Evolutionary conservation across 1,140 invertebrate genomes (phyloP), one percentile per base, ranked within the genome.

Genomic region (Dysdera silvatica): DNA sequence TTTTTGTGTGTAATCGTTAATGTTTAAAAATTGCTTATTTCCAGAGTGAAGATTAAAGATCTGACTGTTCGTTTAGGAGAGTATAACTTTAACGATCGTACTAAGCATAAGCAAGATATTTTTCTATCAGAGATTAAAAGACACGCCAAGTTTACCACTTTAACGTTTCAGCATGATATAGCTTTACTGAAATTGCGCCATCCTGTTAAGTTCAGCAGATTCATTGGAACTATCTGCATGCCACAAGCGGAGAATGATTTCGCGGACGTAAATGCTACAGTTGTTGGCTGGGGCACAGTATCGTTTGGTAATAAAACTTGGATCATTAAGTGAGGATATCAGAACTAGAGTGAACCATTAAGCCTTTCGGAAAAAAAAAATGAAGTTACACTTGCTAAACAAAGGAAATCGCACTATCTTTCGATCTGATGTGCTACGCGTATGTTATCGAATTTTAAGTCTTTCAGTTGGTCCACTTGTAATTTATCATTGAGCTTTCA

Each of bases 241-340:
- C 74, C 74, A 0, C 18, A 26, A 29, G 18, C 12, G 1, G 58
- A 43, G 12, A 33, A 61, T 16, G 55, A 59, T 37, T 65, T 47
- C 16, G 53, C 65, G 7, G 58, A 62, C 24, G 58, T 32, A 26
- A 56, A 58, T 31, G 68, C 61, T 12, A 68, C 60, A 3, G 70
- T 71, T 12, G 63, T 91, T 85, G 85, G 85, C 53, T 87, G 85
- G 85, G 85, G 86, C 24, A 80, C 80, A 0, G 71, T 74, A 4
- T 78, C 75, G 26, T 80, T 78, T 56, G 70, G 71, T 71, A 61
- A 64, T 65, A 14, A 10, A 12, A 32, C 0, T 24, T 35, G 20
- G 20, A 47, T 10, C 43, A 2, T 14, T 23, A n/a, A 16, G 20
- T 23, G 43, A 14, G 10, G 20, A 16, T 47, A 47, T 10, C 20